Percentiles rank a stretch among this genome's conserved stretches.
phyloP scores from a whole-genome alignment of 2,797 vertebrate genomes.

The Margarornis squamiger region DNA sequence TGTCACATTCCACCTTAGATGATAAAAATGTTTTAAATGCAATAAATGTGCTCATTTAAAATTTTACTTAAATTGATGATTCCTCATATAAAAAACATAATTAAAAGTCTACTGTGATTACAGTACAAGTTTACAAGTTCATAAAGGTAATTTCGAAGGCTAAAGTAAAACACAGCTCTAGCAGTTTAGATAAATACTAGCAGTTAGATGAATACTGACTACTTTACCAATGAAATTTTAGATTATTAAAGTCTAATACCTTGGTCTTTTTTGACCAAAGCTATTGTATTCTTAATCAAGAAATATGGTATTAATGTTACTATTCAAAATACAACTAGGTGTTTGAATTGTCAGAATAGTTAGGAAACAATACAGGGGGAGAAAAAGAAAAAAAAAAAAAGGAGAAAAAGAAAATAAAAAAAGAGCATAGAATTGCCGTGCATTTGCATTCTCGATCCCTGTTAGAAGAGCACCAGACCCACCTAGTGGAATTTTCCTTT shows the following conservation, averaged over 20 bases:
- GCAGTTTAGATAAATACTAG: not conserved
- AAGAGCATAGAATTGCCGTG: not conserved
- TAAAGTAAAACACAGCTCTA: not conserved
- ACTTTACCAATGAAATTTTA: not conserved
- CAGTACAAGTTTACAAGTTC: not conserved
- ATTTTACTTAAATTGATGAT: not conserved
- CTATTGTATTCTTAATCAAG: not conserved
- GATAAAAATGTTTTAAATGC: not conserved
- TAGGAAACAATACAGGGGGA: not conserved
- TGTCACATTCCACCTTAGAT: not conserved
- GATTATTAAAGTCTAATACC: not conserved
- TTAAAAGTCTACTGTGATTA: not conserved
- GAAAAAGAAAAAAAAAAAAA: not conserved
- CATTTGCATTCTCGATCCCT: not conserved
- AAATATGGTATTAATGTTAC: not conserved
- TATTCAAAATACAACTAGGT: not conserved
- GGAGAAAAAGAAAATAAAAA: not conserved
- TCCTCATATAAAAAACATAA: not conserved
- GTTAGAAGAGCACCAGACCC: slow-evolving; percentile 73
- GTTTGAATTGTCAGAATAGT: not conserved
- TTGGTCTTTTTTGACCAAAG: not conserved
- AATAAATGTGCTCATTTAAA: not conserved
- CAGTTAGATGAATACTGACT: not conserved
- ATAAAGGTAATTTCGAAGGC: not conserved
- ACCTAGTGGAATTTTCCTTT: slow-evolving; percentile 75